Percentiles rank a stretch among this genome's conserved stretches.
phyloP scores from a whole-genome alignment of 1,140 invertebrate genomes.

The Bicyclus anynana region DNA sequence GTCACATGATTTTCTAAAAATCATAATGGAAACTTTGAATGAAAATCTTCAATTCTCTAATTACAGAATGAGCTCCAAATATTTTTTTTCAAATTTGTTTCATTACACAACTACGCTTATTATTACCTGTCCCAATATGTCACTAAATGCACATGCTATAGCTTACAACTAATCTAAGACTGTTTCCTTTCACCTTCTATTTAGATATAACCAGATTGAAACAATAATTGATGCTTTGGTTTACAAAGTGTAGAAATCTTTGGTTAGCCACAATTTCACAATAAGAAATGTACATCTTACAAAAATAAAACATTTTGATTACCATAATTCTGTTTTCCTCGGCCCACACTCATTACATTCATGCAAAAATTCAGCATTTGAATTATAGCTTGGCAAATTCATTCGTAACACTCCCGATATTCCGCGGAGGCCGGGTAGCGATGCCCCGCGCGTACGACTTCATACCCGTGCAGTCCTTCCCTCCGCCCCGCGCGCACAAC shows the following conservation, averaged over 20 bases:
- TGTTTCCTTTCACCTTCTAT: background rate
- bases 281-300: background rate
- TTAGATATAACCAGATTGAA: background rate
- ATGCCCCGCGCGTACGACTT: too few species aligned
- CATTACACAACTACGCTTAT: background rate
- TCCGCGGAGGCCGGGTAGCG: too few species aligned
- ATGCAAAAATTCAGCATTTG: background rate
- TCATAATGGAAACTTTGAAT: background rate
- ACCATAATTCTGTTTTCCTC: background rate
- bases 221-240: constrained; percentile 8
- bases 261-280: constrained; percentile 9
- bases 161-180: background rate
- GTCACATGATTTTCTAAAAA: background rate
- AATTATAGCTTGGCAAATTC: background rate
- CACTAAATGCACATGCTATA: background rate
- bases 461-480: too few species aligned
- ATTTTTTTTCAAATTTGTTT: too few species aligned
- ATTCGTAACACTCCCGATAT: too few species aligned
- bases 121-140: background rate
- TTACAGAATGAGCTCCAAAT: too few species aligned
- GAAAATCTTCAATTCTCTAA: too few species aligned
- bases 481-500: too few species aligned
- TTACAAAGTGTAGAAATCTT: constrained; percentile 10
- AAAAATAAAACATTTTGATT: background rate
- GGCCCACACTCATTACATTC: background rate